These are phyloP conservation scores for Hoplostethus atlanticus DNA, from an alignment of 2,797 vertebrate species.

Conservation along the genomic window DNA sequence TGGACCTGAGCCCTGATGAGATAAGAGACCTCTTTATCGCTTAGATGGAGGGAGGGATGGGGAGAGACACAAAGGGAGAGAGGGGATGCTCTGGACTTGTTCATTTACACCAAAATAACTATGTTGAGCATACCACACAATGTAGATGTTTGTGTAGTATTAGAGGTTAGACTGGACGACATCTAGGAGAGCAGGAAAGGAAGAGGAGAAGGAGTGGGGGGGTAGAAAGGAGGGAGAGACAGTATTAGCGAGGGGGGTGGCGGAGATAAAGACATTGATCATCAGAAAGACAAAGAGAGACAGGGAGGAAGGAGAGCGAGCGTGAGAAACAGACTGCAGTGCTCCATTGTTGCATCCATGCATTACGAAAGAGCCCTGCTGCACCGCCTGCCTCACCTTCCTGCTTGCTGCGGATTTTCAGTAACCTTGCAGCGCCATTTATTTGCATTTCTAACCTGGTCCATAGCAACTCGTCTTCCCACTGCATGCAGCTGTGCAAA, in stretches of 20 bases:
- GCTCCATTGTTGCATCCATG: conserved; percentile 41
- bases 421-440: conserved; percentile 66
- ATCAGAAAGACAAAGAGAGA: conserved; percentile 40
- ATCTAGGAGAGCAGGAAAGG: not conserved
- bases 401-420: conserved; percentile 67
- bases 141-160: not conserved
- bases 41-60: conserved; percentile 62
- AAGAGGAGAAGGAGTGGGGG: not conserved
- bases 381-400: conserved; percentile 46
- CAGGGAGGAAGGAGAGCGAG: conserved; percentile 43
- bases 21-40: conserved; percentile 34
- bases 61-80: conserved; percentile 58
- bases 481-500: conserved; percentile 46
- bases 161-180: not conserved
- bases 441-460: conserved; percentile 51
- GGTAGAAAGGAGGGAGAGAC: conserved; percentile 4
- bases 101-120: conserved; percentile 26
- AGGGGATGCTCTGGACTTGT: conserved; percentile 50
- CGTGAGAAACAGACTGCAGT: conserved; percentile 32
- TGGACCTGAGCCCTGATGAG: conserved; percentile 33
- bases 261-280: conserved; percentile 26
- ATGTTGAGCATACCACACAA: not conserved
- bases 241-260: conserved; percentile 4
- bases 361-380: conserved; percentile 61
- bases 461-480: conserved; percentile 50